A percentile compares a stretch with the other conserved stretches of the same genome.
phyloP scores from a whole-genome alignment of 2,113 vertebrate species.

The chimpanzee (Pan troglodytes) region NHGRI_mPanTro3-v2.1_pri NC_072407.2:58608501-58609000 shows the following conservation, averaged over 20 bases:
- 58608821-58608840: slow-evolving; percentile 65
- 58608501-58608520: slow-evolving; percentile 75
- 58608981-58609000: slow-evolving; percentile 70
- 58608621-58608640: slow-evolving; percentile 69
- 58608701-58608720: slow-evolving; percentile 51
- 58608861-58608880: slow-evolving; percentile 4
- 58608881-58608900: slow-evolving; percentile 59
- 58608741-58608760: slow-evolving; percentile 57
- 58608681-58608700: not conserved
- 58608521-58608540: slow-evolving; percentile 55
- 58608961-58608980: slow-evolving; percentile 61
- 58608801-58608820: slow-evolving; percentile 56
- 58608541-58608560: slow-evolving; percentile 46
- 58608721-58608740: slow-evolving; percentile 34
- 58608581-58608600: slow-evolving; percentile 64
- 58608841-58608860: slow-evolving; percentile 58
- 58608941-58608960: slow-evolving; percentile 41
- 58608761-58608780: slow-evolving; percentile 61
- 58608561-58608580: slow-evolving; percentile 72
- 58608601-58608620: slow-evolving; percentile 66
- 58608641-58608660: slow-evolving; percentile 73
- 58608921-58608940: slow-evolving; percentile 59
- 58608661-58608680: slow-evolving; percentile 42
- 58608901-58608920: slow-evolving; percentile 59
- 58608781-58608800: slow-evolving; percentile 67